A percentile compares a stretch with the other conserved stretches of the same genome.
Conservation (phyloP, 2,113 vertebrate genomes). For the Gopherus flavomarginatus region DNA sequence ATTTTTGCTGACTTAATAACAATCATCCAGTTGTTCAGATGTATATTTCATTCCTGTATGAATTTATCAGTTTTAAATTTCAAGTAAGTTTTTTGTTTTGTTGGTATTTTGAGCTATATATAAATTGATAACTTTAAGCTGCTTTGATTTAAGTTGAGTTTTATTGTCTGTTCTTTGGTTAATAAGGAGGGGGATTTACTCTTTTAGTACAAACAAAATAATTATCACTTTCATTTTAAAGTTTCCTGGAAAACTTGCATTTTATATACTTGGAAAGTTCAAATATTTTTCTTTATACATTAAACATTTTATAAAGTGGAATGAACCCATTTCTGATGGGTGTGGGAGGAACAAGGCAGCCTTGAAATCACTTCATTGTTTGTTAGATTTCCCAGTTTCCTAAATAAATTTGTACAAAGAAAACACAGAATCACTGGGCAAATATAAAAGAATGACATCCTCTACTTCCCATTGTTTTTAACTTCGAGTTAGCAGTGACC, state of each 20-base stretch:
- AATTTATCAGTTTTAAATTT: neutral
- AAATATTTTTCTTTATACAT: constrained; percentile 3
- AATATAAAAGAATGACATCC: constrained; percentile 63
- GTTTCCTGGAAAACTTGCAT: neutral
- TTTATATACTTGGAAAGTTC: neutral
- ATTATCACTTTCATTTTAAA: neutral
- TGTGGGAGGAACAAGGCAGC: neutral
- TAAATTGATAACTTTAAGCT: neutral
- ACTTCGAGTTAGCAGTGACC: constrained; percentile 67
- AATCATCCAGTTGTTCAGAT: neutral
- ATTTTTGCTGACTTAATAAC: neutral
- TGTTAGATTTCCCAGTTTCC: constrained; percentile 60
- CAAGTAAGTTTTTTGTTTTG: neutral
- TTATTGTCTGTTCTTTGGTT: neutral
- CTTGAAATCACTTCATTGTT: constrained; percentile 29
- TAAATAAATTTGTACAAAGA: constrained; percentile 63
- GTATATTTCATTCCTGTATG: neutral
- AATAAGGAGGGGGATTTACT: neutral
- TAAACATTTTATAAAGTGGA: neutral
- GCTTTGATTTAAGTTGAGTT: neutral
- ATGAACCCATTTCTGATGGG: neutral
- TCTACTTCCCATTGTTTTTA: constrained; percentile 72
- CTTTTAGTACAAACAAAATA: neutral
- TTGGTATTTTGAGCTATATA: neutral
- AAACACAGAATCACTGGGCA: constrained; percentile 62